A percentile compares a stretch with the other conserved stretches of the same genome.
These are phyloP conservation scores for Mantis religiosa DNA, from an alignment of 2,888 invertebrate genomes.

Conservation along the genomic window DNA sequence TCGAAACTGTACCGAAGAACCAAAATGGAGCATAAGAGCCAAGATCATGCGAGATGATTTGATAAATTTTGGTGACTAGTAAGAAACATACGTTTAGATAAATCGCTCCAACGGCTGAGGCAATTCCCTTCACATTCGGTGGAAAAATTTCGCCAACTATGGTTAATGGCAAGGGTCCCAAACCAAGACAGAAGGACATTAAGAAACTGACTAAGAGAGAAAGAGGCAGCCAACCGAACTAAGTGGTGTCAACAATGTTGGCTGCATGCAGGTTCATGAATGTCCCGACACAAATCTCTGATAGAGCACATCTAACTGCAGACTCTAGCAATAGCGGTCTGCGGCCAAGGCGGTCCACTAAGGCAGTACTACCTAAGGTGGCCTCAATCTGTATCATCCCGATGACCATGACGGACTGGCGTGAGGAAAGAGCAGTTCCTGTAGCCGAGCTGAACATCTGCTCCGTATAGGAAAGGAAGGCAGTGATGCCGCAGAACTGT, in stretches of 20 bases:
- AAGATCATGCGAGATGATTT: constrained; percentile 52
- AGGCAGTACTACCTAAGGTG: constrained; percentile 53
- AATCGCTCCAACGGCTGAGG: constrained; percentile 60
- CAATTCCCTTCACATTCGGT: constrained; percentile 58
- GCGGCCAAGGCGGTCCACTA: constrained; percentile 60
- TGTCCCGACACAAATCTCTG: constrained; percentile 52
- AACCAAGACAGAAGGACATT: constrained; percentile 58
- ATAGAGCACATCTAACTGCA: constrained; percentile 52
- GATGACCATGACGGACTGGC: constrained; percentile 52
- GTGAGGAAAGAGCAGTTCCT: constrained; percentile 48
- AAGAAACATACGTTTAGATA: constrained; percentile 57
- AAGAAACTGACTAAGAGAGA: constrained; percentile 57
- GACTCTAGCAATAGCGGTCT: constrained; percentile 57
- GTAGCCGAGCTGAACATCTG: constrained; percentile 57
- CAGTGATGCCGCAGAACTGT: constrained; percentile 60
- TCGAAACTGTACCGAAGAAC: constrained; percentile 65
- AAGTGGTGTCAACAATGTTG: constrained; percentile 48
- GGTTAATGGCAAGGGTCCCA: constrained; percentile 60
- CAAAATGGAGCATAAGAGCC: constrained; percentile 66
- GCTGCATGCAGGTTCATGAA: constrained; percentile 54
- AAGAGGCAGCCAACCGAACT: constrained; percentile 54
- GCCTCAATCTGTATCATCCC: constrained; percentile 54
- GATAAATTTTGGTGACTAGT: constrained; percentile 56
- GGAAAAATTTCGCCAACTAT: constrained; percentile 63
- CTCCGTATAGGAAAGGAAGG: constrained; percentile 55